Evolutionary conservation across 2,888 invertebrate genomes (phyloP).

Genomic region (Mythimna albipuncta): DNA sequence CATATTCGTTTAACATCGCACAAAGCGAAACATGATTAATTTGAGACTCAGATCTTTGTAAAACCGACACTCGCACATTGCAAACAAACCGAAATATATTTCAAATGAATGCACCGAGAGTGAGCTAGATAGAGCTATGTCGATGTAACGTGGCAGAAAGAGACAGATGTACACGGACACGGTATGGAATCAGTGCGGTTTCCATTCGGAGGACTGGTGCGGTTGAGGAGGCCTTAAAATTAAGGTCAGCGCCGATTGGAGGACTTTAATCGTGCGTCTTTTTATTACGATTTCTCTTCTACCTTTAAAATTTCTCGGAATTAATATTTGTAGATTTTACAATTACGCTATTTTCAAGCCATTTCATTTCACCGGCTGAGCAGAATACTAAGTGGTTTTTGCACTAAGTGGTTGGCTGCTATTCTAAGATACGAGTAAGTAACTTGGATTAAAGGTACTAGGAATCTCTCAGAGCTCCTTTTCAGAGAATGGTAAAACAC

Average conservation of each 20-base stretch:
- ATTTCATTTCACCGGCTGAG: conserved; percentile 33
- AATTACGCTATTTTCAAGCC: conserved; percentile 38
- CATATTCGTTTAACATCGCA: conserved; percentile 49
- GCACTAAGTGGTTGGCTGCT: conserved; percentile 42
- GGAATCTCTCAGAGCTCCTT: conserved; percentile 18
- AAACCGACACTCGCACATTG: conserved; percentile 53
- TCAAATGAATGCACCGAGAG: conserved; percentile 57
- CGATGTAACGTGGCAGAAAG: conserved; percentile 19
- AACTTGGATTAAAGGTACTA: conserved; percentile 28
- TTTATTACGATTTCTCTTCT: conserved; percentile 36
- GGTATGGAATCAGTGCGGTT: conserved; percentile 70
- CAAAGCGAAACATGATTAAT: conserved; percentile 60
- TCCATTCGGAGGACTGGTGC: conserved; percentile 68
- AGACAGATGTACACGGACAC: conserved; percentile 57
- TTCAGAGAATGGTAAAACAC: conserved; percentile 24
- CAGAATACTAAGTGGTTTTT: conserved; percentile 46
- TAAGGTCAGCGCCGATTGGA: conserved; percentile 59
- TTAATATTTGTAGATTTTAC: conserved; percentile 27
- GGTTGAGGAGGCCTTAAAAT: conserved; percentile 64
- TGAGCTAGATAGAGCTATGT: conserved; percentile 42
- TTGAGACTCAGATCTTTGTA: conserved; percentile 52
- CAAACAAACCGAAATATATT: conserved; percentile 61
- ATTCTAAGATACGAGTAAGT: conserved; percentile 37
- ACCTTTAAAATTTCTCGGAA: conserved; percentile 22
- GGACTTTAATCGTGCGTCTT: conserved; percentile 43